Conservation (phyloP, 2,797 vertebrate species). For the Anas bahamensis region DNA sequence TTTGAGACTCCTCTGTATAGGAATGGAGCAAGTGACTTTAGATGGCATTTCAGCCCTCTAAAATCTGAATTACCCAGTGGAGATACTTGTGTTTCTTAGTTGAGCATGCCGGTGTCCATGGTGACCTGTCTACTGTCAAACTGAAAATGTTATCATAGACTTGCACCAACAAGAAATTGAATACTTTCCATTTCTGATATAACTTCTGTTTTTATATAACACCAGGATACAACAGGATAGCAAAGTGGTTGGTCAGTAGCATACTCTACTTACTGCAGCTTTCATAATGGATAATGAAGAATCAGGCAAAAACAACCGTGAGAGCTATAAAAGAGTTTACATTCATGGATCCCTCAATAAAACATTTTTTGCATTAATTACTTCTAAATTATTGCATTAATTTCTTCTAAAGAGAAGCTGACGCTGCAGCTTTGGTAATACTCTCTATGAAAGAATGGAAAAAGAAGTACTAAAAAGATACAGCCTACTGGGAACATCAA, state of each 20-base stretch:
- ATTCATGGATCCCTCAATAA: background rate
- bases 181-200: background rate
- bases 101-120: background rate
- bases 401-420: background rate
- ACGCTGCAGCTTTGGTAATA: background rate
- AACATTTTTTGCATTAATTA: background rate
- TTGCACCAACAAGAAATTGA: background rate
- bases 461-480: background rate
- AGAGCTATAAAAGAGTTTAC: background rate
- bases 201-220: background rate
- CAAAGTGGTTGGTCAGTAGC: background rate
- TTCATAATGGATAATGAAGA: background rate
- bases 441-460: background rate
- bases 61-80: background rate
- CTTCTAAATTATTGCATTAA: background rate
- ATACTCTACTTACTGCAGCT: background rate
- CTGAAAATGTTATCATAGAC: background rate
- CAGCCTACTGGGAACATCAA: background rate
- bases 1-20: background rate
- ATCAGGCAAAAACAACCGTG: background rate
- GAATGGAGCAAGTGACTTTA: background rate
- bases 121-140: background rate
- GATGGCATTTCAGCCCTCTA: background rate
- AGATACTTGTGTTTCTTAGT: background rate
- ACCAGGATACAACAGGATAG: background rate